Evolutionary conservation across 1,140 invertebrate genomes (phyloP), one percentile per base, ranked within the genome.

Genomic region (Chlorops oryzae): DNA sequence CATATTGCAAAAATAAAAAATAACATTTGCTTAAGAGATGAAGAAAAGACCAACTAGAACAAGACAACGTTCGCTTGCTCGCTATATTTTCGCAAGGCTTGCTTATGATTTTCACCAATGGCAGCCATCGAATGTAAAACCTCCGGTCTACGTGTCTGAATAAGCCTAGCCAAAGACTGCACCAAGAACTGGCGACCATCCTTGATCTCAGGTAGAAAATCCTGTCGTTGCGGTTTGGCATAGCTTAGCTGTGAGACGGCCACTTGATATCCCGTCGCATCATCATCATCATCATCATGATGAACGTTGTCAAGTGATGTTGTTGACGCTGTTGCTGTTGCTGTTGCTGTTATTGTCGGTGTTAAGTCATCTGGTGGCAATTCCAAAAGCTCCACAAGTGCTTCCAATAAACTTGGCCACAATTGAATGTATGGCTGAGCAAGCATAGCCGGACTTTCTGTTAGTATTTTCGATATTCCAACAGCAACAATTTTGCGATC

Each of bases 401-500:
- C 79, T 72, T 92, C 78, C 2, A 86, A 72, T 17, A 85, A 59
- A 9, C 73, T 70, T 27, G 74, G 62, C 82, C 66, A 70, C 27
- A 45, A 59, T 5, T 51, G 44, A 5, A 53, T 47, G 18, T 73
- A 70, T 21, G 59, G 64, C 10, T 55, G 54, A 7, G 57, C 44
- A 0, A 68, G 34, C 44, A 73, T 48, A 35, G 64, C 75, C 1
- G 81, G 79, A 50, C 82, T 82, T 70, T 95, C 88, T 34, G 85
- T 85, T 0, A 98, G 74, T 28, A 98, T 72, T 68, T 89, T 91
- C 2, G 85, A 86, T 39, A 95, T 81, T 40, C 93, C 95, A 15
- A 93, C 84, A 13, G 90, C 88, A 44, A 89, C 86, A 44, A 95
- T 85, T 79, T 95, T 96, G 37, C 86, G 79, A 57, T 97, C 92